Percentiles rank a stretch among this genome's conserved stretches.
Conservation (phyloP, 1,140 invertebrate species). For the Ceratosolen solmsi region DNA sequence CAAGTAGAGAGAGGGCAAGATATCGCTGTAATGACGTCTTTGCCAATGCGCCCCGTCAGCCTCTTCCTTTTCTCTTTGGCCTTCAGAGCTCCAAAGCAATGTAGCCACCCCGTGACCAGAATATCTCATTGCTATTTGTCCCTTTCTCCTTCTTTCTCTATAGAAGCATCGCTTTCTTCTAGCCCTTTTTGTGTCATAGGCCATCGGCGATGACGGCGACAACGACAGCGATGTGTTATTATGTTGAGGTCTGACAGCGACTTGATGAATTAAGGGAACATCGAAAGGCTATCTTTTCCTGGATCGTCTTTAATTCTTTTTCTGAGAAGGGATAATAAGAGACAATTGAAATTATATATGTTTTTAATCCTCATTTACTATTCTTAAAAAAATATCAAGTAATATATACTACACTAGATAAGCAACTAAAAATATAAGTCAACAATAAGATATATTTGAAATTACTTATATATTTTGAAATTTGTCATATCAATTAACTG, state of each 20-base stretch:
- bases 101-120: conserved; percentile 68
- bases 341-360: conserved; percentile 32
- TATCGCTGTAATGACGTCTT: conserved; percentile 56
- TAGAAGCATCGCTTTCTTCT: conserved; percentile 53
- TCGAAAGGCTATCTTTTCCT: not conserved
- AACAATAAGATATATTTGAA: too few relatives aligned
- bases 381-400: not conserved
- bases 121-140: conserved; percentile 59
- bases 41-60: conserved; percentile 43
- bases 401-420: conserved; percentile 28
- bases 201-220: not conserved
- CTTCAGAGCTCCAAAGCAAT: conserved; percentile 30
- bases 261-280: conserved; percentile 59
- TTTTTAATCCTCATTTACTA: conserved; percentile 8
- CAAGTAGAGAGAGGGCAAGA: not conserved
- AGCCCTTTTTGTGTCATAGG: conserved; percentile 45
- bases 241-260: conserved; percentile 45
- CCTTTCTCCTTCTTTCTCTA: conserved; percentile 1
- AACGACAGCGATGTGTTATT: conserved; percentile 7
- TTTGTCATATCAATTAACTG: too few relatives aligned
- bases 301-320: not conserved
- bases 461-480: too few relatives aligned
- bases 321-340: conserved; percentile 14
- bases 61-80: conserved; percentile 53
- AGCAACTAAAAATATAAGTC: not conserved